Evolutionary conservation across 2,888 invertebrate species (phyloP).

Genomic region (Hirtodrosophila cameraria): DNA sequence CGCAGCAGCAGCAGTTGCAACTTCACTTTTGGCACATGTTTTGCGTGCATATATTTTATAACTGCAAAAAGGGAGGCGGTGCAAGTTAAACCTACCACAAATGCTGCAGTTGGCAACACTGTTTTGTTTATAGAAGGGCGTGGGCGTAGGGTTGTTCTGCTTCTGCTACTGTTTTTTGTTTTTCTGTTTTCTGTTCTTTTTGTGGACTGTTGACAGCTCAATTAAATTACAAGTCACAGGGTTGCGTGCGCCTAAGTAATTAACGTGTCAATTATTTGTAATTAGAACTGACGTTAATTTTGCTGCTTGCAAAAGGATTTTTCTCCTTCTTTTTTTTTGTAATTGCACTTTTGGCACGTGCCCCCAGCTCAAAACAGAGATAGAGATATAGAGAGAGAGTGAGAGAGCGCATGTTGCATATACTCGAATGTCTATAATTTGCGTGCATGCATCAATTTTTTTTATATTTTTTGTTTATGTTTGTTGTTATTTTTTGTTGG

Average conservation of each 20-base stretch:
- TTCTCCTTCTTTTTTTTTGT: conserved; percentile 10
- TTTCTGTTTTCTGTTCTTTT: too few species aligned
- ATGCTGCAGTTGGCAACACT: conserved; percentile 15
- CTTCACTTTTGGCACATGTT: conserved; percentile 54
- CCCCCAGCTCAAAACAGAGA: conserved; percentile 2
- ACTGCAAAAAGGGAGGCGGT: neutral
- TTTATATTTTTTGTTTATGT: conserved; percentile 58
- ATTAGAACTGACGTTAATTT: conserved; percentile 72
- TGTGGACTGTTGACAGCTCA: conserved; percentile 65
- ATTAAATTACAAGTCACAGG: conserved; percentile 58
- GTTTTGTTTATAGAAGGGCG: conserved; percentile 15
- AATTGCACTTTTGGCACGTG: conserved; percentile 70
- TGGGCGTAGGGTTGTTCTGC: conserved; percentile 25
- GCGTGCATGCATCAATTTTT: conserved; percentile 61
- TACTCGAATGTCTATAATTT: conserved; percentile 63
- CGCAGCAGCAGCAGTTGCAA: conserved; percentile 25
- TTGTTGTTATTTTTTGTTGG: conserved; percentile 21
- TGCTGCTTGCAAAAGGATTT: conserved; percentile 46
- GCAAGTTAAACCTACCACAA: neutral
- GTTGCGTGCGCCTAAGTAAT: conserved; percentile 62
- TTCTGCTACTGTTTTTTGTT: too few species aligned
- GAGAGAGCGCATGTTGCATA: conserved; percentile 27
- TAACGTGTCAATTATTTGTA: conserved; percentile 75
- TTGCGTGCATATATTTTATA: conserved; percentile 38
- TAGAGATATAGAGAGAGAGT: neutral